Base-by-base conservation (phyloP, 2,888 invertebrate genomes). In the Plusia festucae region DNA sequence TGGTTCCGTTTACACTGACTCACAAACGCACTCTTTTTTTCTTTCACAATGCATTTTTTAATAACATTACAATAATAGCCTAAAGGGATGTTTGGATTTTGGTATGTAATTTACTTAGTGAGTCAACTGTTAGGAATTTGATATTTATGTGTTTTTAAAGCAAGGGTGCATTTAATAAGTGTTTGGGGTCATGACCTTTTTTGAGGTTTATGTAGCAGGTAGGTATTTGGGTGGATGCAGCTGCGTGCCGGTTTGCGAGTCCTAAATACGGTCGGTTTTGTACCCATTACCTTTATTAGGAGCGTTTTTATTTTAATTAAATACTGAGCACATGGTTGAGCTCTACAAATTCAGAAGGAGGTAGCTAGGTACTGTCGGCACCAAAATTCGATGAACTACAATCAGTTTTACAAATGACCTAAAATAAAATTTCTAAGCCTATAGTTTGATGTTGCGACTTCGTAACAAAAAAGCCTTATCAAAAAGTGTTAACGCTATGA, bases 1-100 rank as follows among this genome's bases (percentile, higher is more conserved):
- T 78, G 82, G 85, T 87, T 88, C 72, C 79, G 81, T 82, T 78
- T 65, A 74, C 71, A 46, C 73, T 81, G 80, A 81, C 68, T 81
- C 82, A 80, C 77, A 87, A 90, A 88, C 73, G 81, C 79, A 82
- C 77, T 82, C 5, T 82, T 80, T 82, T 82, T 81, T 70, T 65
- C 66, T 71, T 73, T 74, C 65, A 65, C 70, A 66, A 62, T 62
- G 71, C 61, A 69, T 73, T 71, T 73, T 71, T 70, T 73, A 61
- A 75, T 68, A 82, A 83, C 72, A 78, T 69, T 77, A 73, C 22
- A 59, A n/a, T 53, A 65, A 63, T 60, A 57, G 44, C 22, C 51
- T 57, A 49, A 34, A 71, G 81, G 78, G 76, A 24, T 24, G 24
- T 63, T 70, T 34, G 34, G 11, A 40, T 68, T 68, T 81, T 65